A percentile compares a stretch with the other conserved stretches of the same genome.
phyloP scores from a whole-genome alignment of 2,113 vertebrate genomes.

The Neofelis nebulosa region DNA sequence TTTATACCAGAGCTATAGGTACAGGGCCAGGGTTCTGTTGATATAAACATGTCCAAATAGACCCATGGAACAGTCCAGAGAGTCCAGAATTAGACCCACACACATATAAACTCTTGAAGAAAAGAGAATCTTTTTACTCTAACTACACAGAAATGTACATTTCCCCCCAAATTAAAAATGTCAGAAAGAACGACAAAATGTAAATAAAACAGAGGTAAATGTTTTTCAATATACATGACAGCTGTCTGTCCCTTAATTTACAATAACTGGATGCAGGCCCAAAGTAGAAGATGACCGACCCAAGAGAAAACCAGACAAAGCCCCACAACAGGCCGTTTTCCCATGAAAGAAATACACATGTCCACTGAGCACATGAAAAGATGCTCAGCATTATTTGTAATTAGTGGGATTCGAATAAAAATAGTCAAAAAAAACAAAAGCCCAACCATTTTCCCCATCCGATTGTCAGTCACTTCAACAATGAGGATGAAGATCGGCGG shows the following conservation, averaged over 20 bases:
- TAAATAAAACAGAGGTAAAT: no score
- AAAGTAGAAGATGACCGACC: not conserved
- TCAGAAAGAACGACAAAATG: not conserved
- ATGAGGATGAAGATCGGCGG: not conserved
- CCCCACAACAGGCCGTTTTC: not conserved
- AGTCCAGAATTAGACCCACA: accelerated
- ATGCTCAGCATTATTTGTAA: not conserved
- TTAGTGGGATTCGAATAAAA: not conserved
- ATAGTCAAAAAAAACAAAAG: not conserved
- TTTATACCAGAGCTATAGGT: not conserved
- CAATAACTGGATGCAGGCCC: no score
- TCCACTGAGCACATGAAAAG: accelerated
- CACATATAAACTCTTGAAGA: accelerated
- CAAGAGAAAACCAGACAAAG: no score
- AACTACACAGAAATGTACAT: accelerated
- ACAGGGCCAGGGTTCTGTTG: accelerated
- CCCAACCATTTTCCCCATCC: accelerated
- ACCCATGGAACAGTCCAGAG: accelerated
- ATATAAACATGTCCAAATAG: accelerated
- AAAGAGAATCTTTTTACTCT: not conserved
- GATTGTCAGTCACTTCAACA: accelerated
- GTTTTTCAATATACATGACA: not conserved
- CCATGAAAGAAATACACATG: not conserved
- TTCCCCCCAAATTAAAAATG: not conserved
- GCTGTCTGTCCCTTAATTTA: accelerated